Evolutionary conservation across 1,140 invertebrate genomes (phyloP), one percentile per base, ranked within the genome.

Genomic region (Luehdorfia chinensis): DNA sequence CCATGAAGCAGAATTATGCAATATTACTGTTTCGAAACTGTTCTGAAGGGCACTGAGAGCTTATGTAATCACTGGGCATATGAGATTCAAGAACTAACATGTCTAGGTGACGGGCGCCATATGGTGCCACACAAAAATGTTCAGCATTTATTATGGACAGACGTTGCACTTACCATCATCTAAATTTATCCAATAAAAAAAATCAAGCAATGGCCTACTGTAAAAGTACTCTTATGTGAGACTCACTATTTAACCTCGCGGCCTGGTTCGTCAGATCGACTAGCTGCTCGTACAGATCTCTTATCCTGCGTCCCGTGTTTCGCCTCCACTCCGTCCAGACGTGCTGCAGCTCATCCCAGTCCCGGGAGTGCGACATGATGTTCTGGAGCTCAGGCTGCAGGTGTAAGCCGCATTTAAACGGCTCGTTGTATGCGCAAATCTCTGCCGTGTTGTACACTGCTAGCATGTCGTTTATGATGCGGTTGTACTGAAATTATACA

Each of bases 271-370:
- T 94, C 1, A 98, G 78, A 19, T 93, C 90, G 0, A 96, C 91
- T 59, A 97, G 90, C 68, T 96, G 93, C 34, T 94, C 91, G 67
- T 95, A 99, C 2, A 94, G 79, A 43, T 95, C 91, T 46, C 93
- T 90, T 63, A 98, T 93, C 57, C 93, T 90, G 32, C 92, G 91
- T 0, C 93, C 94, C 6, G 93, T 93, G 47, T 92, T 90, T 56
- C 94, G 88, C 56, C 96, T 89, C 95, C 96, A 98, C 64, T 95
- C 93, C 0, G 92, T 91, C 96, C 96, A 98, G 0, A 93, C 90
- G 59, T 95, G 92, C 52, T 94, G 93, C 36, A 96, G 68, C 72
- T 96, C 94, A 47, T 95, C 93, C 93, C 94, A 96, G 59, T 96
- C 93, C 8, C 92, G 84, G 44, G 93, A 95, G 43, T 90, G 91